Conservation (phyloP, 2,888 invertebrate genomes). For the Scaptomyza reducta region DNA sequence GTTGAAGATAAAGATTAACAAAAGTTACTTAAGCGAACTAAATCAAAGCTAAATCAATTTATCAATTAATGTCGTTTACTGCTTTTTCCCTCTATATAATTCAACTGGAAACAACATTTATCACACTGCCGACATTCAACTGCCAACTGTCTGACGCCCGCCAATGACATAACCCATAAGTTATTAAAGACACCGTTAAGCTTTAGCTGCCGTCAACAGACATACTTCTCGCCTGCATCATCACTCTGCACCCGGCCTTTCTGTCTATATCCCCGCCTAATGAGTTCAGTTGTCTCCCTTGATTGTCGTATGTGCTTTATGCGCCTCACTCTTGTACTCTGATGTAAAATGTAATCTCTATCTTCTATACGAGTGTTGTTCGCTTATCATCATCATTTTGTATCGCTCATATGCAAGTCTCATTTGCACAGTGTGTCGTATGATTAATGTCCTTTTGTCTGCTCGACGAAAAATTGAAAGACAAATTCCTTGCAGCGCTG, state of each 20-base stretch:
- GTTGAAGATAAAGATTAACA: neutral
- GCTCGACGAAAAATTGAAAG: constrained; percentile 1
- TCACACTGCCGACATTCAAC: too few species aligned
- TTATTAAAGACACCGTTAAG: constrained; percentile 57
- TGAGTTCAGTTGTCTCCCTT: constrained; percentile 52
- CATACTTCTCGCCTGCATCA: neutral
- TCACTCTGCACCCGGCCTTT: constrained; percentile 10
- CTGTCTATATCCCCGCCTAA: constrained; percentile 14
- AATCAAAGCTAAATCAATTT: constrained; percentile 46
- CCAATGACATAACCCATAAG: constrained; percentile 46
- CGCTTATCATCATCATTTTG: too few species aligned
- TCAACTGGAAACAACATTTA: neutral
- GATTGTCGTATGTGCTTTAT: constrained; percentile 35
- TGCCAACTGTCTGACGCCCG: constrained; percentile 37
- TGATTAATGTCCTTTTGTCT: constrained; percentile 69
- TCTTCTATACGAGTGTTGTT: neutral
- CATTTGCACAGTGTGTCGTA: constrained; percentile 66
- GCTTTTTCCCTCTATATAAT: constrained; percentile 40
- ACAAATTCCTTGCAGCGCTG: too few species aligned
- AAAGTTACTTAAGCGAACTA: constrained; percentile 6
- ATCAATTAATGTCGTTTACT: constrained; percentile 45
- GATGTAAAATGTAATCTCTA: constrained; percentile 23
- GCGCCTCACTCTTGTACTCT: constrained; percentile 16
- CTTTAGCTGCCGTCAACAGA: constrained; percentile 17
- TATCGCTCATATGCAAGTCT: constrained; percentile 26